Conservation (phyloP, 2,888 invertebrate genomes). For the Gisinianus flammeolus region DNA sequence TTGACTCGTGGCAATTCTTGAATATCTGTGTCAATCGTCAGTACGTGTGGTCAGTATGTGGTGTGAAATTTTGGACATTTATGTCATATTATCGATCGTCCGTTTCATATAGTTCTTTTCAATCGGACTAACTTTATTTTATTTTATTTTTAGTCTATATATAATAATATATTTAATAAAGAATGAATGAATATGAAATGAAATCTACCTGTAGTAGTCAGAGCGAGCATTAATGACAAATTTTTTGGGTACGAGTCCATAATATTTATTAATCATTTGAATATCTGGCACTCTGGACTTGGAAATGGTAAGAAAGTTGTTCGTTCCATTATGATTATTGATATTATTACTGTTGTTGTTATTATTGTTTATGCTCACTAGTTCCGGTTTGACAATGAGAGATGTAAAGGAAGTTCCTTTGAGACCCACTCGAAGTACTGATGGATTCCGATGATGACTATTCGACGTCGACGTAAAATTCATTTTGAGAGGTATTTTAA, state of each 20-base stretch:
- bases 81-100: no score
- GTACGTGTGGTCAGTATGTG: no score
- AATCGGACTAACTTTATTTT: no score
- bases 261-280: slow-evolving; percentile 58
- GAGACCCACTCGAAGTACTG: slow-evolving; percentile 30
- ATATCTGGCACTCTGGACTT: slow-evolving; percentile 55
- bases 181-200: no score
- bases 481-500: neutral
- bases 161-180: no score
- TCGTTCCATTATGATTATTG: slow-evolving; percentile 11
- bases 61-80: no score
- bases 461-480: slow-evolving; percentile 25
- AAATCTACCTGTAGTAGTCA: slow-evolving; percentile 33
- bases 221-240: slow-evolving; percentile 49
- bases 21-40: no score
- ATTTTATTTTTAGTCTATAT: no score
- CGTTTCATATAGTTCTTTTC: no score
- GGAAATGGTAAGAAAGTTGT: slow-evolving; percentile 29
- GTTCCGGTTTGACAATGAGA: slow-evolving; percentile 11
- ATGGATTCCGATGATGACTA: slow-evolving; percentile 15
- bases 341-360: neutral
- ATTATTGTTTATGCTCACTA: slow-evolving; percentile 20
- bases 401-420: slow-evolving; percentile 29
- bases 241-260: slow-evolving; percentile 58
- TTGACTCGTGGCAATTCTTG: no score